Evolutionary conservation across 2,888 invertebrate species (phyloP).

Genomic region (Chymomyza amoena): DNA sequence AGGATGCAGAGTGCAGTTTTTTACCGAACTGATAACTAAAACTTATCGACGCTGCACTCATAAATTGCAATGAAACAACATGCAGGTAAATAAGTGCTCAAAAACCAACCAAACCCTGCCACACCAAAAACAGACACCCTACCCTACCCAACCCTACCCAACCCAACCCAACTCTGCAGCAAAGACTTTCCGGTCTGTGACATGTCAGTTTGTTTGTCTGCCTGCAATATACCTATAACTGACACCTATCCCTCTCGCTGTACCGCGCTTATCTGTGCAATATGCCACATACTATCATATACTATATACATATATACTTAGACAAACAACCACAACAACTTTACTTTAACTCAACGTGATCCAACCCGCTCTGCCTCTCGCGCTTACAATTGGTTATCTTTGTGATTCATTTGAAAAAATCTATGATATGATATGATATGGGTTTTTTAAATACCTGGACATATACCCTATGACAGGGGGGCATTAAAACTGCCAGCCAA

Average conservation of each 20-base stretch:
- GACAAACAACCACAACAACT: slow-evolving; percentile 38
- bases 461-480: slow-evolving; percentile 8
- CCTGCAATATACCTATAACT: slow-evolving; percentile 34
- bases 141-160: not conserved
- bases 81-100: slow-evolving; percentile 48
- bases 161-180: slow-evolving; percentile 9
- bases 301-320: not conserved
- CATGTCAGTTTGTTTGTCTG: slow-evolving; percentile 25
- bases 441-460: slow-evolving; percentile 21
- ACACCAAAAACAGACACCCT: slow-evolving; percentile 21
- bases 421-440: slow-evolving; percentile 16
- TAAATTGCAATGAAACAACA: slow-evolving; percentile 70
- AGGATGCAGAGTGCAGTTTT: slow-evolving; percentile 63
- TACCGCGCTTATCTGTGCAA: slow-evolving; percentile 47
- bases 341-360: slow-evolving; percentile 39
- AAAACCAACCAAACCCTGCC: not conserved
- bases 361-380: slow-evolving; percentile 44
- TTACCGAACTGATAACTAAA: slow-evolving; percentile 54
- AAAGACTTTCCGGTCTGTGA: slow-evolving; percentile 7
- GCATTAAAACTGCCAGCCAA: slow-evolving; percentile 33
- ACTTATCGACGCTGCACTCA: slow-evolving; percentile 59
- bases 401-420: slow-evolving; percentile 61
- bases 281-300: slow-evolving; percentile 20
- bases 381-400: slow-evolving; percentile 41
- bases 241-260: slow-evolving; percentile 38